phyloP scores from a whole-genome alignment of 2,113 vertebrate genomes.

The Eptatretus burgeri region DNA sequence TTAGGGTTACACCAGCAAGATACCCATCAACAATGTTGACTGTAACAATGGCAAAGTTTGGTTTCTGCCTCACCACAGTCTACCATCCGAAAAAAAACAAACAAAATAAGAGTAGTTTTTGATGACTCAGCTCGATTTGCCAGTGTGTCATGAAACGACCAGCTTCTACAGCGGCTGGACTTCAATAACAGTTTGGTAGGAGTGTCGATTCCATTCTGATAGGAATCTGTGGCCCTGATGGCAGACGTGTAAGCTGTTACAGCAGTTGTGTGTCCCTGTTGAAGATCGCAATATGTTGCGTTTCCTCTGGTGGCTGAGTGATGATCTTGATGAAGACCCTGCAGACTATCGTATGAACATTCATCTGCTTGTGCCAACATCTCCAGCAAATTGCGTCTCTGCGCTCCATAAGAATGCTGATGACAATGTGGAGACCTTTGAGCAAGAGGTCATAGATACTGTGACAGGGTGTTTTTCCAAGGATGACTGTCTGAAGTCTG shows the following conservation, averaged over 20 bases:
- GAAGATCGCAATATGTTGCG: not conserved
- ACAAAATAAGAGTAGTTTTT: slow-evolving; percentile 9
- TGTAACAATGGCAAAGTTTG: slow-evolving; percentile 8
- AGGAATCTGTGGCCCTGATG: not conserved
- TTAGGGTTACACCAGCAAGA: not conserved
- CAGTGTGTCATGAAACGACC: slow-evolving; percentile 8
- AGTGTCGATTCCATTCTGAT: not conserved
- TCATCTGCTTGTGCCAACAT: not conserved
- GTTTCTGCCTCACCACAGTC: slow-evolving; percentile 10
- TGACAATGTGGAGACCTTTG: not conserved
- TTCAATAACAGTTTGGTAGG: not conserved
- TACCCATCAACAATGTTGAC: not conserved
- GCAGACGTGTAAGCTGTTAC: not conserved
- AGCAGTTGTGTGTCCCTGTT: not conserved
- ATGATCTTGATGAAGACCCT: not conserved
- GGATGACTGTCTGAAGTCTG: not conserved
- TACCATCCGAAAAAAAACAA: slow-evolving; percentile 10
- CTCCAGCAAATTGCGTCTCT: not conserved
- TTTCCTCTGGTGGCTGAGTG: not conserved
- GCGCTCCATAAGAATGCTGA: not conserved
- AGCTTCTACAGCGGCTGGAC: slow-evolving; percentile 9
- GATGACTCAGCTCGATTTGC: slow-evolving; percentile 7
- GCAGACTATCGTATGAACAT: no score
- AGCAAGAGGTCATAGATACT: not conserved
- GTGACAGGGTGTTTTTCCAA: not conserved